Percentiles rank a stretch among this genome's conserved stretches.
Conservation (phyloP, 2,888 invertebrate genomes). For the Philonicus albiceps region DNA sequence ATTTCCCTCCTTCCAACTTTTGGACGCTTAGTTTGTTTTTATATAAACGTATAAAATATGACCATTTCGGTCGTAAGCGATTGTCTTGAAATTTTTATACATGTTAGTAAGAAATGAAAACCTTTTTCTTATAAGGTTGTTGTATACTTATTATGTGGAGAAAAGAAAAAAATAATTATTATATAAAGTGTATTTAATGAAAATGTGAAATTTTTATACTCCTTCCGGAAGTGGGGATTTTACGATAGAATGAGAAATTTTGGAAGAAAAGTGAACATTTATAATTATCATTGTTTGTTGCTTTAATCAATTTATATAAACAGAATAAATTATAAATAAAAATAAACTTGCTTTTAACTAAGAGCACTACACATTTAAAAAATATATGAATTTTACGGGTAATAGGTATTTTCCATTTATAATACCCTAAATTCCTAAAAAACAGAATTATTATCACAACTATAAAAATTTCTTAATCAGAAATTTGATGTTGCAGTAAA, state of each 20-base stretch:
- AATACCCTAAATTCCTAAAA: no score
- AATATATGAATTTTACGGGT: neutral
- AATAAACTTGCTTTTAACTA: no score
- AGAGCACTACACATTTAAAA: no score
- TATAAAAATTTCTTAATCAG: neutral
- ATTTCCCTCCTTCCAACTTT: neutral
- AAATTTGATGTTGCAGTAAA: no score
- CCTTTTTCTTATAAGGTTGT: constrained; percentile 42
- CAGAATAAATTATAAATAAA: no score
- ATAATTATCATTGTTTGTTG: neutral
- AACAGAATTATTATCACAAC: no score
- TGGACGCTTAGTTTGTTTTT: neutral
- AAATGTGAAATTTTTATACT: constrained; percentile 6
- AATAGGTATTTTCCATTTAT: neutral
- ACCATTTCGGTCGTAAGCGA: constrained; percentile 14
- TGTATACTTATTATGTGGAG: constrained; percentile 36
- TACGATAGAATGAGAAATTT: neutral
- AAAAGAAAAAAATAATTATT: constrained; percentile 33
- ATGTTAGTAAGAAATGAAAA: constrained; percentile 35
- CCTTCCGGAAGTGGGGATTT: neutral
- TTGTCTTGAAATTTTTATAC: constrained; percentile 32
- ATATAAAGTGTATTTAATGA: constrained; percentile 33
- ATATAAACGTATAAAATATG: neutral
- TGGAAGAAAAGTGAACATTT: neutral
- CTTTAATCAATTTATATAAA: neutral